Percentiles rank a stretch among this genome's conserved stretches.
phyloP scores from a whole-genome alignment of 2,888 invertebrate species.

The Shargacucullia verbasci region DNA sequence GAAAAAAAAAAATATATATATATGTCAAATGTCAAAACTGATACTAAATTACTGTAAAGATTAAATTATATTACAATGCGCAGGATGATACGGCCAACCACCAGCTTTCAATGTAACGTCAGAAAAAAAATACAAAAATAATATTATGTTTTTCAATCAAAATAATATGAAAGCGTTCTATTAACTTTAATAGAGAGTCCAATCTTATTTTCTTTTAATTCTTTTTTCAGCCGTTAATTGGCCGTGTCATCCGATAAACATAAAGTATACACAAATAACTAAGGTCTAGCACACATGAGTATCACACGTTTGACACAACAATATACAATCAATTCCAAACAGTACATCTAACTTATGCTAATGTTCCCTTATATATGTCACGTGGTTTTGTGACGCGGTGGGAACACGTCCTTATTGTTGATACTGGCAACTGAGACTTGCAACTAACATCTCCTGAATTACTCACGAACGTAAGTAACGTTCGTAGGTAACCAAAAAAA shows the following conservation, averaged over 20 bases:
- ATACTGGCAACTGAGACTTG: constrained; percentile 8
- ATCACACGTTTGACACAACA: constrained; percentile 70
- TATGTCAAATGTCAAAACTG: constrained; percentile 42
- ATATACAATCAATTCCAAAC: constrained; percentile 63
- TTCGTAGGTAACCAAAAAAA: too few relatives aligned
- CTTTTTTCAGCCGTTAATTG: constrained; percentile 8
- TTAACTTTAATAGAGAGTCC: constrained; percentile 35
- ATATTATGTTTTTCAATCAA: background rate
- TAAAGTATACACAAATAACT: constrained; percentile 58
- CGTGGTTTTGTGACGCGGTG: constrained; percentile 55
- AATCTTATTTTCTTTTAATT: constrained; percentile 16
- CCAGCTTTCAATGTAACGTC: background rate
- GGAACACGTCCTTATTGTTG: constrained; percentile 42
- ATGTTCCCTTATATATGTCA: constrained; percentile 55
- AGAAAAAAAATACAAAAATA: constrained; percentile 2
- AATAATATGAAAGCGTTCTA: constrained; percentile 44
- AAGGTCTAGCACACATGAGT: constrained; percentile 72
- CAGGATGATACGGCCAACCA: constrained; percentile 27
- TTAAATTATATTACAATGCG: constrained; percentile 44
- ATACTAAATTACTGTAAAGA: constrained; percentile 55
- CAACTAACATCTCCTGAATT: constrained; percentile 11
- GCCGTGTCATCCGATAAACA: constrained; percentile 30
- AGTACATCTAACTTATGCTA: constrained; percentile 56
- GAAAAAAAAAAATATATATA: constrained; percentile 65
- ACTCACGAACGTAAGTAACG: too few relatives aligned